phyloP scores from a whole-genome alignment of 1,140 invertebrate species.

The Aphis gossypii region DNA sequence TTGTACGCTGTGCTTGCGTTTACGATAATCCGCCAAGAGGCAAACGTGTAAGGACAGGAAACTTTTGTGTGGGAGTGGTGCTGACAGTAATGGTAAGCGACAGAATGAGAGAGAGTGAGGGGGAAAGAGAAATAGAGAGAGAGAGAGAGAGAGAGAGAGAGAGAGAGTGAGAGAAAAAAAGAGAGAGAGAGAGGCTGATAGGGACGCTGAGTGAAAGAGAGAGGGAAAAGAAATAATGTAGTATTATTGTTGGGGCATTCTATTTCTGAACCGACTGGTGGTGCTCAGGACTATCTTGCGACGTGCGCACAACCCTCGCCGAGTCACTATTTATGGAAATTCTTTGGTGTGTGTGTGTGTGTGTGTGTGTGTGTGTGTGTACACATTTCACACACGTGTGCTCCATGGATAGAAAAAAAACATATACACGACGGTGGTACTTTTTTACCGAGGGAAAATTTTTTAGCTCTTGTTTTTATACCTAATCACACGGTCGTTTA shows the following conservation, averaged over 20 bases:
- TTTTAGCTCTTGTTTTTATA: neutral
- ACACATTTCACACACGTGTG: neutral
- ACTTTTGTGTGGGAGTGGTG: neutral
- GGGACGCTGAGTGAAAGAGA: neutral
- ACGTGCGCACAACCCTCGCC: constrained; percentile 42
- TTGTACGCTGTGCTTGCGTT: neutral
- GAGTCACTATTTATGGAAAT: constrained; percentile 48
- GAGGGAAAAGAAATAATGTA: neutral
- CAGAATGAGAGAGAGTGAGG: neutral
- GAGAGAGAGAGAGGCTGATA: neutral
- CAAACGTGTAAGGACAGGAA: neutral
- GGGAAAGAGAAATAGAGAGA: too few relatives aligned
- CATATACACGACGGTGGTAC: neutral
- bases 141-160: too few relatives aligned
- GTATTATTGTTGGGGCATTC: constrained; percentile 24
- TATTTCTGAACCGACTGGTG: constrained; percentile 47
- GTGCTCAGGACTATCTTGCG: neutral
- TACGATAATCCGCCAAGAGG: neutral
- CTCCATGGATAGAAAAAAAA: neutral
- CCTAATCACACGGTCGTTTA: neutral
- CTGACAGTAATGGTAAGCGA: neutral
- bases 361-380: neutral
- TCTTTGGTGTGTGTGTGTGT: neutral
- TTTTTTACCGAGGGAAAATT: constrained; percentile 14
- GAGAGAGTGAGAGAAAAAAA: too few relatives aligned